Conservation (phyloP, 2,797 vertebrate genomes). For the Pygocentrus nattereri region DNA sequence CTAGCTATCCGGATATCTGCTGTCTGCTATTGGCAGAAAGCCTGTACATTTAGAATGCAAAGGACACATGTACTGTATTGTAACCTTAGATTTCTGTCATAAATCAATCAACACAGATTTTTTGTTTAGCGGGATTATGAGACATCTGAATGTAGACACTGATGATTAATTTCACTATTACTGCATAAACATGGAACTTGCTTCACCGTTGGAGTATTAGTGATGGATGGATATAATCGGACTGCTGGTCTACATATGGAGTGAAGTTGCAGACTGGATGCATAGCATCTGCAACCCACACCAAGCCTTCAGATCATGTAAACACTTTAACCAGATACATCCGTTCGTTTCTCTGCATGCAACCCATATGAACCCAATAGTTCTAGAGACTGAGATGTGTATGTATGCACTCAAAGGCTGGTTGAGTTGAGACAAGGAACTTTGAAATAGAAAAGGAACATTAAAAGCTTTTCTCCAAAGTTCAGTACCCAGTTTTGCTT, state of each 20-base stretch:
- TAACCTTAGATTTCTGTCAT: slow-evolving; percentile 30
- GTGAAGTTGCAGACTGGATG: slow-evolving; percentile 37
- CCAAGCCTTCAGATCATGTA: slow-evolving; percentile 42
- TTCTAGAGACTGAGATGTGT: slow-evolving; percentile 6
- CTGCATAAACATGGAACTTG: slow-evolving; percentile 42
- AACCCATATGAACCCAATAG: slow-evolving; percentile 43
- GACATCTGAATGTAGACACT: slow-evolving; percentile 23
- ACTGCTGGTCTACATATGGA: slow-evolving; percentile 43
- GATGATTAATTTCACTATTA: slow-evolving; percentile 37
- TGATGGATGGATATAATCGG: slow-evolving; percentile 43
- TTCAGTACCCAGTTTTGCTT: slow-evolving; percentile 52
- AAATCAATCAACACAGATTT: slow-evolving; percentile 46
- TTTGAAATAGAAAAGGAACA: slow-evolving; percentile 34
- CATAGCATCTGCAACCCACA: slow-evolving; percentile 41
- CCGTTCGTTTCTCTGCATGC: slow-evolving; percentile 44
- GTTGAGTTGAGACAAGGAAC: slow-evolving; percentile 14
- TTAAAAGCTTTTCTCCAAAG: slow-evolving; percentile 31
- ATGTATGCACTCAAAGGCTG: slow-evolving; percentile 43
- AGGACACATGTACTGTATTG: not conserved
- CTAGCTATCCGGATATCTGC: too few relatives aligned
- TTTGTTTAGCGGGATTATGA: slow-evolving; percentile 32
- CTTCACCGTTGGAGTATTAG: slow-evolving; percentile 30
- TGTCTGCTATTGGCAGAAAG: not conserved
- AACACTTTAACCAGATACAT: slow-evolving; percentile 53
- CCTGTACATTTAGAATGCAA: not conserved